phyloP scores from a whole-genome alignment of 2,888 invertebrate species.

The Cantharis nigra region DNA sequence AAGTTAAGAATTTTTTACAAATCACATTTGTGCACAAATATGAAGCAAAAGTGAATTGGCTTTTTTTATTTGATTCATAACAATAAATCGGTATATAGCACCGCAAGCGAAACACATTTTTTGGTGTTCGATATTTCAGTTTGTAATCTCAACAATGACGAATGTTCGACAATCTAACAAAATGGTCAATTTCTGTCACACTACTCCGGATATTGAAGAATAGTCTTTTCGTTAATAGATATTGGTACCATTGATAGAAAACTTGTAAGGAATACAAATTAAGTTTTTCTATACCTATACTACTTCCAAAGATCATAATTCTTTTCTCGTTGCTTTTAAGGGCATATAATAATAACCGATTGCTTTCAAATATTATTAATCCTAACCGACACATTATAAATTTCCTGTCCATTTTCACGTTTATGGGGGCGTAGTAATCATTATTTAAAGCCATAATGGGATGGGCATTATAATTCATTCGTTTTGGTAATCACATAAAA shows the following conservation, averaged over 20 bases:
- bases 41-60: conserved; percentile 13
- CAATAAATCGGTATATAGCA: conserved; percentile 23
- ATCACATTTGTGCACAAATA: conserved; percentile 4
- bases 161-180: conserved; percentile 34
- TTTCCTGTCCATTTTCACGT: conserved; percentile 4
- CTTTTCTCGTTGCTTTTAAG: conserved; percentile 1
- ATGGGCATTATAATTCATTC: conserved; percentile 19
- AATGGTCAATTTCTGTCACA: conserved; percentile 35
- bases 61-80: conserved; percentile 23
- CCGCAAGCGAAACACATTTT: conserved; percentile 23
- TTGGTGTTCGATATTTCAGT: conserved; percentile 29
- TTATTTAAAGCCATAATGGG: conserved; percentile 21
- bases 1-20: conserved; percentile 4
- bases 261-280: conserved; percentile 9
- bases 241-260: conserved; percentile 15
- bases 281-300: background rate
- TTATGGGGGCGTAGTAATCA: conserved; percentile 20
- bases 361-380: conserved; percentile 14
- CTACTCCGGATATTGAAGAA: conserved; percentile 25
- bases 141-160: conserved; percentile 34
- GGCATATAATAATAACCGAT: conserved; percentile 6
- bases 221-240: conserved; percentile 25
- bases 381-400: conserved; percentile 8
- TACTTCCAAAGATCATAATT: background rate
- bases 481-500: conserved; percentile 4